phyloP scores from a whole-genome alignment of 1,140 invertebrate genomes.

The Asobara japonica region DNA sequence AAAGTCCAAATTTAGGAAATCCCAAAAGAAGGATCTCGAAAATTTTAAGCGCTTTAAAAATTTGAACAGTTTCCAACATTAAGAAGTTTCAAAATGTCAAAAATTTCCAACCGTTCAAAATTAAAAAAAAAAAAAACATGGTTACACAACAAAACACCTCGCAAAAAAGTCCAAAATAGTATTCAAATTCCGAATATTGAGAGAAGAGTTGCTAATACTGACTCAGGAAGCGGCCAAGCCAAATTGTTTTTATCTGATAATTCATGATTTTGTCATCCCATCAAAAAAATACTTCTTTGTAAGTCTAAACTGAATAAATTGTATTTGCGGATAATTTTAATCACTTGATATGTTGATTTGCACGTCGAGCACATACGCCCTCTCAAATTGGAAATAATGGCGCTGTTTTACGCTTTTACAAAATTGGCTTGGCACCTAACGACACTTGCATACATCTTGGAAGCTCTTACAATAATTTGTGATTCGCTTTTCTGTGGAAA shows the following conservation, averaged over 20 bases:
- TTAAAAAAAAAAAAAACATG: conserved; percentile 27
- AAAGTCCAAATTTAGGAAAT: no score
- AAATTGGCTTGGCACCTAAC: conserved; percentile 57
- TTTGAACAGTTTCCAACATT: no score
- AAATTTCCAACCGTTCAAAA: no score
- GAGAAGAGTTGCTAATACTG: conserved; percentile 56
- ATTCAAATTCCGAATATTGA: conserved; percentile 27
- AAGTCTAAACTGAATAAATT: conserved; percentile 17
- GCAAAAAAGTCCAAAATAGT: no score
- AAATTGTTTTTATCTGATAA: conserved; percentile 40
- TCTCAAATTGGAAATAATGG: conserved; percentile 25
- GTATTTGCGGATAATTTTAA: conserved; percentile 34
- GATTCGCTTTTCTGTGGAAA: conserved; percentile 41
- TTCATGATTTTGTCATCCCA: neutral
- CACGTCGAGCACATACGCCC: neutral
- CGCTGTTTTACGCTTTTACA: neutral
- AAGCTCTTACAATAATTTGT: conserved; percentile 54
- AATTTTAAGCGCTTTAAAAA: no score
- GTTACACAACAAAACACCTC: no score
- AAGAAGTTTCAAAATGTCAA: no score
- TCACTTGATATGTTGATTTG: conserved; percentile 47
- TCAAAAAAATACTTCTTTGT: neutral
- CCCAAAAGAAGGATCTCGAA: no score
- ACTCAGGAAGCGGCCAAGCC: conserved; percentile 61
- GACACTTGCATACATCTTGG: conserved; percentile 47